These are phyloP conservation scores for Todiramphus chloris DNA, from an alignment of 2,113 vertebrate genomes.

Conservation along the genomic window DNA sequence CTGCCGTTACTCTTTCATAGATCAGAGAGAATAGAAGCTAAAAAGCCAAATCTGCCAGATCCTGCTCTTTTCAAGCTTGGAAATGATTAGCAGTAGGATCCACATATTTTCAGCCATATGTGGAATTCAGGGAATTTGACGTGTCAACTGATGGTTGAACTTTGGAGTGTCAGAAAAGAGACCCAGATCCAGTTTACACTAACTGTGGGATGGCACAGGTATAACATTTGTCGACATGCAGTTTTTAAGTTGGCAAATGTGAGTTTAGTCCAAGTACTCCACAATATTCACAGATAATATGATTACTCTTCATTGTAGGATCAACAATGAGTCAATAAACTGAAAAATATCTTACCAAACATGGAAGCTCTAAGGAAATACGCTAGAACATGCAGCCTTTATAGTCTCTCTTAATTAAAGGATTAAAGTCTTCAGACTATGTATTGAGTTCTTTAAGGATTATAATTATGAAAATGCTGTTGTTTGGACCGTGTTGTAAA, in stretches of 20 bases:
- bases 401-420: slow-evolving; percentile 42
- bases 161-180: not conserved
- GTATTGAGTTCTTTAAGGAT: slow-evolving; percentile 40
- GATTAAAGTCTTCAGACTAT: slow-evolving; percentile 55
- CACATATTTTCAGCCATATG: not conserved
- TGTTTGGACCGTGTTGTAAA: slow-evolving; percentile 43
- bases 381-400: slow-evolving; percentile 34
- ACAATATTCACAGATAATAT: slow-evolving; percentile 12
- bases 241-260: slow-evolving; percentile 55
- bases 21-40: not conserved
- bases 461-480: slow-evolving; percentile 44
- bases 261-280: slow-evolving; percentile 15
- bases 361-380: slow-evolving; percentile 49
- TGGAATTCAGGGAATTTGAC: not conserved
- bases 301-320: not conserved
- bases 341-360: slow-evolving; percentile 19
- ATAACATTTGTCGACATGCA: slow-evolving; percentile 40
- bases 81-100: not conserved
- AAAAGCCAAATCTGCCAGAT: not conserved
- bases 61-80: not conserved
- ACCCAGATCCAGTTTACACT: not conserved
- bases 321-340: slow-evolving; percentile 39
- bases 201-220: slow-evolving; percentile 30
- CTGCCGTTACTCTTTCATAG: not conserved
- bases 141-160: not conserved